These are phyloP conservation scores for Syrrhaptes paradoxus DNA, from an alignment of 2,113 vertebrate genomes.

Conservation along the genomic window DNA sequence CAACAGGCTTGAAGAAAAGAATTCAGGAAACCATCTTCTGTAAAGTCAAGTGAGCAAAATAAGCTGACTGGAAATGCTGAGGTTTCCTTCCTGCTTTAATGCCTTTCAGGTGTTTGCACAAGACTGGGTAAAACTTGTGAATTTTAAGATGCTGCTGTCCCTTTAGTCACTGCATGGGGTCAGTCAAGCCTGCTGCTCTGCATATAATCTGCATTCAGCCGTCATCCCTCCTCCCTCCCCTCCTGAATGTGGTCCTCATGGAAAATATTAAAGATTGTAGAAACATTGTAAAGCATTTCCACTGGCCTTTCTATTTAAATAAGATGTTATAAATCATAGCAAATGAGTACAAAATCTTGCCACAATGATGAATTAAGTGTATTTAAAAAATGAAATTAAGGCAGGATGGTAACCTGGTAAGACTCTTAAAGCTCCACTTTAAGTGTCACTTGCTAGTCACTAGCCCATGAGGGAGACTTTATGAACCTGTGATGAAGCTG, in stretches of 20 bases:
- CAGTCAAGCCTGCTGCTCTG: background rate
- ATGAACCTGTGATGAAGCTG: background rate
- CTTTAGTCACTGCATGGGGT: background rate
- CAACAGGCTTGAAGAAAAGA: background rate
- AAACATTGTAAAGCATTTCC: constrained; percentile 24
- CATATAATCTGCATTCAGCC: background rate
- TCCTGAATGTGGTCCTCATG: background rate
- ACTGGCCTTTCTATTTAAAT: background rate
- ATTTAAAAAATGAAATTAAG: background rate
- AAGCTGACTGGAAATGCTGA: background rate
- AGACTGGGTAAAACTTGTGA: background rate
- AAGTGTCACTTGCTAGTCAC: background rate
- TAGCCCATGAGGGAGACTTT: background rate
- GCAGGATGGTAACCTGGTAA: background rate
- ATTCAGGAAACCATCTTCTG: background rate
- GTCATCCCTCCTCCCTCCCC: background rate
- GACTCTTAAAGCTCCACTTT: background rate
- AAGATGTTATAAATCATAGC: background rate
- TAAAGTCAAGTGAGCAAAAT: background rate
- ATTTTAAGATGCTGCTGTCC: background rate
- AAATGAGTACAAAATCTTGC: background rate
- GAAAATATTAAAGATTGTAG: constrained; percentile 21
- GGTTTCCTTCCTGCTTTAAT: background rate
- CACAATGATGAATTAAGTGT: background rate
- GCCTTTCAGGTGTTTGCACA: background rate